A percentile compares a stretch with the other conserved stretches of the same genome.
These are phyloP conservation scores for Acanthosepion lycidas DNA, from an alignment of 2,888 invertebrate genomes.

Conservation along the genomic window DNA sequence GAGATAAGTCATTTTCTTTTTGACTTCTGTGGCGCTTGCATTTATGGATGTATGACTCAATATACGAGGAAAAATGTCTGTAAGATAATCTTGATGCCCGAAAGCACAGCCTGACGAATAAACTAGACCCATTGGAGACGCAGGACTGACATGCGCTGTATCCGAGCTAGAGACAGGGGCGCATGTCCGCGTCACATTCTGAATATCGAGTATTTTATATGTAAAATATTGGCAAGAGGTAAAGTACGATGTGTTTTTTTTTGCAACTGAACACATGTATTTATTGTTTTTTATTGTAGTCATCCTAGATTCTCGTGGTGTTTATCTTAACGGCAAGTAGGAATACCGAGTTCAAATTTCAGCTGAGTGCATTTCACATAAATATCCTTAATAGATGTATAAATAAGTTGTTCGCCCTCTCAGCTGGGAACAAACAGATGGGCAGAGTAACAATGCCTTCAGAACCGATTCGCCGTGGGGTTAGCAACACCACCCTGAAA, in stretches of 20 bases:
- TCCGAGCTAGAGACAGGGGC: not conserved
- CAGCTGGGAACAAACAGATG: too few species aligned
- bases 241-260: not conserved
- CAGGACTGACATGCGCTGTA: not conserved
- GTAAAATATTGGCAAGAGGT: not conserved
- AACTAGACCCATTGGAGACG: not conserved
- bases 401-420: too few species aligned
- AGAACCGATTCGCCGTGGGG: too few species aligned
- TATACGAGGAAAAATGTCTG: not conserved
- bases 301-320: too few species aligned
- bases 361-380: too few species aligned
- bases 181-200: not conserved
- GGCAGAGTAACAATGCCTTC: too few species aligned
- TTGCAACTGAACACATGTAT: not conserved
- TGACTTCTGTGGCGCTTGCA: not conserved
- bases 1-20: not conserved
- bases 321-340: too few species aligned
- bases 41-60: not conserved
- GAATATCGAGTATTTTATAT: not conserved
- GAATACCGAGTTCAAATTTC: too few species aligned
- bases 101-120: not conserved
- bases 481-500: too few species aligned
- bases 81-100: not conserved
- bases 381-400: too few species aligned
- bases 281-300: too few species aligned